Base-by-base conservation (phyloP, 2,888 invertebrate species). In the Drosophila anomalata region DNA sequence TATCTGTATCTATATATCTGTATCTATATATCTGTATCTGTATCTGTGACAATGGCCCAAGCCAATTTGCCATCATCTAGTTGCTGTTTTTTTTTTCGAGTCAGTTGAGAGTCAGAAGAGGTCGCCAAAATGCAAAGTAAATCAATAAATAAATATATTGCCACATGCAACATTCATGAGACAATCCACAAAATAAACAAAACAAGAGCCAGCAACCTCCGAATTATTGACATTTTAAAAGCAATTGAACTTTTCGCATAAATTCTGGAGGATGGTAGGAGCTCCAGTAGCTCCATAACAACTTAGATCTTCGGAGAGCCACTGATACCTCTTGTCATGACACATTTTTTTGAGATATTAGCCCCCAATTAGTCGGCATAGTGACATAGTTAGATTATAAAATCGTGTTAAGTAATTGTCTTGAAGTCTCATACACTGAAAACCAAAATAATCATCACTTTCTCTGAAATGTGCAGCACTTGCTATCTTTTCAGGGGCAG, bases 141-240 rank as follows among this genome's bases (percentile, higher is more conserved):
- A 86, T 87, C 89, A 88, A 84, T 87, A 81, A 88, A 73, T 73
- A 73, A 55, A 88, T 88, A 84, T 87, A 84, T 88, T 88, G 85
- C 56, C 79, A 33, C 84, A 84, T 87, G 75, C 82, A 84, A 88
- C 76, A 88, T 84, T 74, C 85, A 84, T 84, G 85, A 80, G 78
- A 57, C 75, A 74, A 42, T 62, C 54, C 48, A 57, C 58, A 60
- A 55, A 78, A 61, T 57, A 61, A 53, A 50, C 31, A 17, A 7
- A 41, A 22, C 48, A 47, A 24, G 39, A 61, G 42, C 63, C 63
- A 71, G 51, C 60, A 61, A 70, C 63, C 73, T 73, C 79, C 79
- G 76, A 79, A 86, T 82, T 86, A 86, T 79, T 83, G 83, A 69
- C 81, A 88, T 75, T 86, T 79, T 73, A 78, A 75, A 77, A 72